These are phyloP conservation scores for Tangara arthus DNA, from an alignment of 2,797 vertebrate genomes.

Conservation along the genomic window DNA sequence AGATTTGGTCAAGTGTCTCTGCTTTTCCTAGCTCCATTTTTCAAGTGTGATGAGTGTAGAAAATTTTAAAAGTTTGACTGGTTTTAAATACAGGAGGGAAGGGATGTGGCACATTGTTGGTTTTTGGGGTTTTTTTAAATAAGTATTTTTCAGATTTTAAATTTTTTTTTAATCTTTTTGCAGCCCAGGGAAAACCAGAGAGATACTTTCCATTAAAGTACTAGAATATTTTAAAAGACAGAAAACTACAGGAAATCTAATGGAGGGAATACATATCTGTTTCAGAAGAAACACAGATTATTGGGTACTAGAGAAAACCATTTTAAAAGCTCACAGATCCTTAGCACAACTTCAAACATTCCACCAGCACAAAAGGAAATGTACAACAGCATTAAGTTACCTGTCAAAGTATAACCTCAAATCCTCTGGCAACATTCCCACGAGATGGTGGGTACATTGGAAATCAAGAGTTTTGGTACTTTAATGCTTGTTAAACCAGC, in stretches of 20 bases:
- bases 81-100: not conserved
- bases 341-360: not conserved
- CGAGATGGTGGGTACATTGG: rapidly evolving
- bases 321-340: not conserved
- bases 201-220: not conserved
- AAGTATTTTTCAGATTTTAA: not conserved
- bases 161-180: not conserved
- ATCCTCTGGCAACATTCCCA: not conserved
- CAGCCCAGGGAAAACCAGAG: not conserved
- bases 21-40: not conserved
- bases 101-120: rapidly evolving
- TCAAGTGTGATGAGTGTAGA: not conserved
- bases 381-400: not conserved
- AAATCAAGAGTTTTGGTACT: not conserved
- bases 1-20: not conserved
- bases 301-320: rapidly evolving
- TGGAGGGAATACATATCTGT: not conserved
- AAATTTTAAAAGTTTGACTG: not conserved
- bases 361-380: not conserved
- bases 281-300: not conserved
- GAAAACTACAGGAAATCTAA: not conserved
- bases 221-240: not conserved
- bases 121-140: not conserved
- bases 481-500: not conserved
- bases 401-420: not conserved